Conservation (phyloP, 2,888 invertebrate genomes). For the Azorinus chamasolen region DNA sequence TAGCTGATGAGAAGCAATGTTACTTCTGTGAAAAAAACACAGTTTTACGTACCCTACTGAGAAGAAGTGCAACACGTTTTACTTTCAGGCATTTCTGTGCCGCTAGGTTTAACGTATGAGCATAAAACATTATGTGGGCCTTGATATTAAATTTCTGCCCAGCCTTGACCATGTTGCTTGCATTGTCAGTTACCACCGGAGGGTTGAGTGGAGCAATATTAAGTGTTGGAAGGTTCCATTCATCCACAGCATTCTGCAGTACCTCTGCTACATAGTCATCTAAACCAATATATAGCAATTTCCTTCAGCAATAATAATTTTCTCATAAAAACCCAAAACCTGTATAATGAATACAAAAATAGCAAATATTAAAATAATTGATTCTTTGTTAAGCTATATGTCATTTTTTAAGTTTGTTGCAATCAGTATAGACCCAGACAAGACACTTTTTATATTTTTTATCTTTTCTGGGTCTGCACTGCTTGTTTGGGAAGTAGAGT, state of each 20-base stretch:
- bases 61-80: slow-evolving; percentile 12
- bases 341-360: no score
- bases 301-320: no score
- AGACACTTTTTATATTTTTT: no score
- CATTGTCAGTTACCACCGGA: slow-evolving; percentile 40
- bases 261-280: background rate
- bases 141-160: slow-evolving; percentile 1
- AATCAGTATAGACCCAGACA: no score
- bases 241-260: slow-evolving; percentile 6
- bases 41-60: slow-evolving; percentile 25
- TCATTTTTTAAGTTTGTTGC: no score
- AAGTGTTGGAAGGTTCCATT: slow-evolving; percentile 19
- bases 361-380: no score
- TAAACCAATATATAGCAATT: no score
- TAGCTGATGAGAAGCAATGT: slow-evolving; percentile 21
- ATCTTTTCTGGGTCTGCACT: no score
- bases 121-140: slow-evolving; percentile 35
- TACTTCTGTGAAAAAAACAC: slow-evolving; percentile 45
- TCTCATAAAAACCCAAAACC: no score
- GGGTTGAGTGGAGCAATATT: background rate
- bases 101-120: slow-evolving; percentile 51
- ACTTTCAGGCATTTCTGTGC: slow-evolving; percentile 31
- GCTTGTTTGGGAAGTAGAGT: no score
- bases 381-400: no score
- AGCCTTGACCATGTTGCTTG: slow-evolving; percentile 42